Evolutionary conservation across 2,797 vertebrate species (phyloP), one percentile per base, ranked within the genome.

Genomic region (Ispidina lecontei): DNA sequence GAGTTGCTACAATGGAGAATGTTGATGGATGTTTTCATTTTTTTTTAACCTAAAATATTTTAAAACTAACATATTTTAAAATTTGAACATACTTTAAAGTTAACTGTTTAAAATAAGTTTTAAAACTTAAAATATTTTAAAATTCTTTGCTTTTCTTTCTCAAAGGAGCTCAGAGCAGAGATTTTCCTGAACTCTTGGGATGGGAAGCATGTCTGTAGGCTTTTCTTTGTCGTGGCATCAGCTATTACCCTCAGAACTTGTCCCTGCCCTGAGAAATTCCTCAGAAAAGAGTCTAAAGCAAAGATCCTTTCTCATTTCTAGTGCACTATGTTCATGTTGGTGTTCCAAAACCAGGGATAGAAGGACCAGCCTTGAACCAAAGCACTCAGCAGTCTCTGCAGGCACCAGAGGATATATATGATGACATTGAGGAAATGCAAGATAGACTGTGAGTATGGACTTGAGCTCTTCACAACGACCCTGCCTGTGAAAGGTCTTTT

Each of bases 291-390:
- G 41, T 44, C 80, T 81, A 63, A 60, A 71, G 7, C 18, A 22
- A 44, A 77, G 6, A 1, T 55, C 37, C 22, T 87, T 25, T 70
- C 78, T 89, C 6, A 6, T 94, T 96, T 78, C 39, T 95, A 99
- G 98, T 96, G 58, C 97, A 91, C 1, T 98, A 97, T 2, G 28
- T 98, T 22, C 94, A 93, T 2, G 94, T 97, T 91, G 93, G 97
- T 44, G 95, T 97, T 29, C 89, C 98, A 73, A 96, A 98, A 47
- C 72, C 97, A 85, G 96, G 97, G 41, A 96, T 97, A 94, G 98
- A 98, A 91, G 97, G 98, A 96, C 3, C 97, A 94, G 86, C 95
- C 78, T 70, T 97, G 65, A 97, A 94, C 11, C 84, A 39, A 49
- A 76, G 6, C 12, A 26, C 31, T 5, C 33, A 41, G 29, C 64